Percentiles rank a stretch among this genome's conserved stretches.
phyloP scores from a whole-genome alignment of 2,888 invertebrate species.

The Molorchus minor region DNA sequence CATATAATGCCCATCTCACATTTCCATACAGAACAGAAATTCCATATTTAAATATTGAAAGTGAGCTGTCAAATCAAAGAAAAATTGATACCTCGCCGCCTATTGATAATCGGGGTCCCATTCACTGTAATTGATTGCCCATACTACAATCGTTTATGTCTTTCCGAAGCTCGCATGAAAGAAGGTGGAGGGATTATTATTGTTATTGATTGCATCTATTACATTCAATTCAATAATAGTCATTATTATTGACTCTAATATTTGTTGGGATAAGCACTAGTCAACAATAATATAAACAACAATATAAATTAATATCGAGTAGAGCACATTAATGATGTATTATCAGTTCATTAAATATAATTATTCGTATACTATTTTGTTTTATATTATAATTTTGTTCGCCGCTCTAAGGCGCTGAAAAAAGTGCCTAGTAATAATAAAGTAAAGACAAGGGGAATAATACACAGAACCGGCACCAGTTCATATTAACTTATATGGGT shows the following conservation, averaged over 20 bases:
- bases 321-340: too few species aligned
- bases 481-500: too few species aligned
- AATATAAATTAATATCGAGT: too few species aligned
- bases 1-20: neutral
- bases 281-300: too few species aligned
- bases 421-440: too few species aligned
- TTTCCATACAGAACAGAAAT: neutral
- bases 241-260: slow-evolving; percentile 8
- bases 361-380: too few species aligned
- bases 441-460: too few species aligned
- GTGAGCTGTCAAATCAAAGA: slow-evolving; percentile 46
- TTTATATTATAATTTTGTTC: too few species aligned
- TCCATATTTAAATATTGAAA: slow-evolving; percentile 39
- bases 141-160: slow-evolving; percentile 29
- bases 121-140: slow-evolving; percentile 45
- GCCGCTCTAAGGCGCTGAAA: too few species aligned
- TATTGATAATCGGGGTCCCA: slow-evolving; percentile 42
- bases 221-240: slow-evolving; percentile 20
- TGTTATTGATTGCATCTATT: slow-evolving; percentile 28
- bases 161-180: slow-evolving; percentile 13
- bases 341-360: too few species aligned
- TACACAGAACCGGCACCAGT: too few species aligned
- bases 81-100: slow-evolving; percentile 49
- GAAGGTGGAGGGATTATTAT: slow-evolving; percentile 9
- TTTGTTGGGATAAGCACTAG: neutral